A percentile compares a stretch with the other conserved stretches of the same genome.
Evolutionary conservation across 2,888 invertebrate species (phyloP).

Genomic region (Yponomeuta plumbellus): DNA sequence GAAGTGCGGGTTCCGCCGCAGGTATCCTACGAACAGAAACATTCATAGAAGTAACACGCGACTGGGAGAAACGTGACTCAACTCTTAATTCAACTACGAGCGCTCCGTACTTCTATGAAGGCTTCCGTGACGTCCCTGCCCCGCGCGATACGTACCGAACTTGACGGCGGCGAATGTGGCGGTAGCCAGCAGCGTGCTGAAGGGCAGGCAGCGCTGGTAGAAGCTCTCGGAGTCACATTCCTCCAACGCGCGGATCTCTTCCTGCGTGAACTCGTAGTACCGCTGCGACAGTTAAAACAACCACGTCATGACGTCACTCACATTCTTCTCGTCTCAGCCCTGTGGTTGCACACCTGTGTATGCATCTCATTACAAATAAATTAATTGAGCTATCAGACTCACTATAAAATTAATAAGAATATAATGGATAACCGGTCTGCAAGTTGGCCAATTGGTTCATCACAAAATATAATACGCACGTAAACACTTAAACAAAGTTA

Average conservation of each 20-base stretch:
- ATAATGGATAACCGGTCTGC: too few species aligned
- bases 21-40: conserved; percentile 69
- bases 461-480: too few species aligned
- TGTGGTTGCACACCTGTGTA: too few species aligned
- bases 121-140: conserved; percentile 42
- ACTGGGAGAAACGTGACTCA: conserved; percentile 42
- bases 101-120: conserved; percentile 62
- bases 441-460: too few species aligned
- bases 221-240: conserved; percentile 89
- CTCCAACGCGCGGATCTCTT: conserved; percentile 82
- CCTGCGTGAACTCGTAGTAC: conserved; percentile 81
- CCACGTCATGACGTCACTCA: neutral
- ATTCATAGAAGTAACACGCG: conserved; percentile 66
- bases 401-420: too few species aligned
- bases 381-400: too few species aligned
- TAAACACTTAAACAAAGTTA: too few species aligned
- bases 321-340: too few species aligned
- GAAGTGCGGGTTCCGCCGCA: conserved; percentile 76
- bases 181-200: conserved; percentile 79
- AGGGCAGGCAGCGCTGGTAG: conserved; percentile 83
- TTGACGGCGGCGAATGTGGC: conserved; percentile 80
- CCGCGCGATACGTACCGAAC: conserved; percentile 62
- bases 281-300: conserved; percentile 35
- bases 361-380: too few species aligned
- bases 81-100: conserved; percentile 22